These are phyloP conservation scores for Lamellibrachia luymesi DNA, from an alignment of 1,140 invertebrate genomes.

Conservation along the genomic window DNA sequence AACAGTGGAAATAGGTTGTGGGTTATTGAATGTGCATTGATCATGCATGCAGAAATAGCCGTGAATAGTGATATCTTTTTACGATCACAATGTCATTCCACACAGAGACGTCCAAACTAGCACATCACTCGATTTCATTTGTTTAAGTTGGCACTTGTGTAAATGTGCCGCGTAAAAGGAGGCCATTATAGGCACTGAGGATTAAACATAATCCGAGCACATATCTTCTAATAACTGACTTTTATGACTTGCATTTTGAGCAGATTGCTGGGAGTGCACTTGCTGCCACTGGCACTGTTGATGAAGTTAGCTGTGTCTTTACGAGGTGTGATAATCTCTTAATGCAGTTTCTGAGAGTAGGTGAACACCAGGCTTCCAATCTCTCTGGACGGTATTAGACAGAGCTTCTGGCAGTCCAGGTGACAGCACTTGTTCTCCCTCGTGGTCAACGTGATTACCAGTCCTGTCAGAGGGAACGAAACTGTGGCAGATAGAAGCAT, in stretches of 20 bases:
- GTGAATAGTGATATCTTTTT: neutral
- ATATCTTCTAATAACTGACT: constrained; percentile 5
- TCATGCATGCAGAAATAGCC: neutral
- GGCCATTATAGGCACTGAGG: neutral
- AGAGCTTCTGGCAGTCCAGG: neutral
- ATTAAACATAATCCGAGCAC: neutral
- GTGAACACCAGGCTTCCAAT: neutral
- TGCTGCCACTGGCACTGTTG: neutral
- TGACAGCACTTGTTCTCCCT: neutral
- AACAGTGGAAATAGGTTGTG: neutral
- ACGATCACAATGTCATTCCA: neutral
- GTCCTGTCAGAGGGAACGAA: neutral
- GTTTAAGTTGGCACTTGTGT: neutral
- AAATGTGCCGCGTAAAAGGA: neutral
- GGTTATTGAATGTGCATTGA: neutral
- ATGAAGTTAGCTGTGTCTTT: neutral
- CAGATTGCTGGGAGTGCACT: neutral
- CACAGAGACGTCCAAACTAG: neutral
- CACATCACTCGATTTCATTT: neutral
- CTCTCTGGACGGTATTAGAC: neutral
- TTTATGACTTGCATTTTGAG: neutral
- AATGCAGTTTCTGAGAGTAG: neutral
- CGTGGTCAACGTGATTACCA: neutral
- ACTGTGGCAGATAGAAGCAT: neutral
- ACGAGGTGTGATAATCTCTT: neutral